Conservation (phyloP, 2,797 vertebrate species). For the Catamblyrhynchus diadema region DNA sequence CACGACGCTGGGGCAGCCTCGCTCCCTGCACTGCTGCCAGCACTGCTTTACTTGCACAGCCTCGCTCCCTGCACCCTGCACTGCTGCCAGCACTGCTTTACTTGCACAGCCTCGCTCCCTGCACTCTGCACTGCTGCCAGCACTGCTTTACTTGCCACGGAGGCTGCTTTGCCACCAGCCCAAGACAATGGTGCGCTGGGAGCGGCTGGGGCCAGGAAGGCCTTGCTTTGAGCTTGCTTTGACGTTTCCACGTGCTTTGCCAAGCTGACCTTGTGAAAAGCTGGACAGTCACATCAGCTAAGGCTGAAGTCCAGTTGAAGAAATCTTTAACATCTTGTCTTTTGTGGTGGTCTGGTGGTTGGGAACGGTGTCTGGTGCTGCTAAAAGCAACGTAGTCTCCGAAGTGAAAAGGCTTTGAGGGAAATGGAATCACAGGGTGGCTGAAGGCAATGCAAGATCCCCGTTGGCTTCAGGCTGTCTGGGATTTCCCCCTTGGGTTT, state of each 20-base stretch:
- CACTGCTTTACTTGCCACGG: background rate
- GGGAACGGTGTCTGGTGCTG: background rate
- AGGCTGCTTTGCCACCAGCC: constrained; percentile 38
- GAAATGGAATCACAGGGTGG: background rate
- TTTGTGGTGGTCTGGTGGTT: background rate
- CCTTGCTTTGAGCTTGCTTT: background rate
- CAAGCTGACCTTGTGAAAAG: background rate
- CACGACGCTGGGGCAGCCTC: background rate
- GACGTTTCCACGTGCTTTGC: background rate
- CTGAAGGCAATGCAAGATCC: background rate
- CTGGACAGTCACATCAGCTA: background rate
- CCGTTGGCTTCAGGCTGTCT: background rate
- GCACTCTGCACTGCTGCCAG: no score
- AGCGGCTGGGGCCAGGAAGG: background rate
- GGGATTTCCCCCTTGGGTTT: background rate
- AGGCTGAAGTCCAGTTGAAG: background rate
- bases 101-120: no score
- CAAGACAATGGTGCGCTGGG: constrained; percentile 8
- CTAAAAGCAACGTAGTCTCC: background rate
- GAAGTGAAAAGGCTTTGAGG: background rate
- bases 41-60: background rate
- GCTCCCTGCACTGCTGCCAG: background rate
- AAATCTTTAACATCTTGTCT: background rate
- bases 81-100: no score
- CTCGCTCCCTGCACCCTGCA: no score